Base-by-base conservation (phyloP, 64 coral and sea anemone genomes). In the Cladopsammia gracilis region DNA sequence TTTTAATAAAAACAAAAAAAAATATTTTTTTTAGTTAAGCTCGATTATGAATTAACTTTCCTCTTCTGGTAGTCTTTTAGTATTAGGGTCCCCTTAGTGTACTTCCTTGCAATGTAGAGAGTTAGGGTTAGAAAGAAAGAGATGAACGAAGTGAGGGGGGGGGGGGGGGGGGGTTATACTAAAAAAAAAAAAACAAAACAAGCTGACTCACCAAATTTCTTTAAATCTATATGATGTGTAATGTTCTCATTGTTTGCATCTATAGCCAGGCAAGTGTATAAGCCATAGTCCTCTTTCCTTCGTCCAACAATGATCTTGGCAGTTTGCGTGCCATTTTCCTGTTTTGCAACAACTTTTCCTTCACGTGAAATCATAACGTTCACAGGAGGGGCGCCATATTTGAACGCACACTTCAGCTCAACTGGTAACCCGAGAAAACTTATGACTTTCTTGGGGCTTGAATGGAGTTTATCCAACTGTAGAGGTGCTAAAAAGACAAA, bases 191-290 rank as follows among this genome's bases (percentile, higher is more conserved):
- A 34, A 34, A 34, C 14, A 57, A 34, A 11, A 15, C 14, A 23
- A 5, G 23, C 6, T 14, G 4, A 5, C 80, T 46, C 16, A 83
- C 80, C 80, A 44, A 83, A 49, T 83, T 67, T 67, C 34, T 19
- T 83, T 46, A 83, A 44, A 15, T n/a, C 18, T 7, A 83, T 67
- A 7, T 83, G 24, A 58, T 83, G 20, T 11, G 18, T 83, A 3
- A 83, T 48, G 66, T 65, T 66, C 60, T 49, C 26, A 8, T 66
- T 45, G 11, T 67, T 83, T 12, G 80, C 43, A 24, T 83, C 80
- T 65, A 68, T 60, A 23, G 80, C 80, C 46, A n/a, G 61, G 62
- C 80, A 83, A 22, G 80, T 83, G 18, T 83, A 83, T 7, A 65
- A 24, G 11, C 61, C 80, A 67, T 18, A 67, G 4, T 83, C 80